Base-by-base conservation (phyloP, 2,888 invertebrate species). In the Nephrotoma appendiculata region DNA sequence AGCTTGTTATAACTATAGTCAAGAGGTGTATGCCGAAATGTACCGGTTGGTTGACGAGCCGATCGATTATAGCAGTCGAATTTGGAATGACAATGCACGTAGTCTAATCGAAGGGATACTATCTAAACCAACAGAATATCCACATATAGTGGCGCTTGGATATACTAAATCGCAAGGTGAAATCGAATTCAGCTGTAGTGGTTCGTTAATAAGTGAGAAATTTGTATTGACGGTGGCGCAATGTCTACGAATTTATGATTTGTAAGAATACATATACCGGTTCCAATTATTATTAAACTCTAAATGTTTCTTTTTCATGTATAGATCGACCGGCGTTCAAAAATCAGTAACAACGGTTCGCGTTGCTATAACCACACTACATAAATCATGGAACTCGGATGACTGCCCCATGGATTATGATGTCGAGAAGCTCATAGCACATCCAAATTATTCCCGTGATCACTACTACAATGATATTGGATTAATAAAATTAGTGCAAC, bases 401-500 rank as follows among this genome's bases (percentile, higher is more conserved):
- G 90, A 90, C 2, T 87, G 88, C 6, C 90, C 91, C 0, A 89
- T 90, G 44, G 90, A 91, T 52, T 90, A 91, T 71, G 85, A 86
- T 0, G 89, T 92, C 42, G 88, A 88, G 4, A 89, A 90, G 86
- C 88, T 89, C n/a, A 89, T 91, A 12, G 88, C 90, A 9, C 93
- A 93, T 89, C 92, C 92, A 0, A 88, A 90, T 0, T 93, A 93
- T 88, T 89, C 89, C 1, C 89, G 90, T 1, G 90, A 91, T 0
- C 90, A 91, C 0, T 91, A 91, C 42, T 92, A 92, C 88, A 92
- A 94, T 88, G 94, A 94, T 89, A 92, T 94, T 19, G 93, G 93
- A 0, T 88, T 94, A 0, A 89, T 94, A 5, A 91, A 91, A 88
- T 89, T 94, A 11, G 89, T 90, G 3, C 88, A 88, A 1, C 89